Evolutionary conservation across 2,113 vertebrate species (phyloP).

Genomic region (Gambusia affinis): DNA sequence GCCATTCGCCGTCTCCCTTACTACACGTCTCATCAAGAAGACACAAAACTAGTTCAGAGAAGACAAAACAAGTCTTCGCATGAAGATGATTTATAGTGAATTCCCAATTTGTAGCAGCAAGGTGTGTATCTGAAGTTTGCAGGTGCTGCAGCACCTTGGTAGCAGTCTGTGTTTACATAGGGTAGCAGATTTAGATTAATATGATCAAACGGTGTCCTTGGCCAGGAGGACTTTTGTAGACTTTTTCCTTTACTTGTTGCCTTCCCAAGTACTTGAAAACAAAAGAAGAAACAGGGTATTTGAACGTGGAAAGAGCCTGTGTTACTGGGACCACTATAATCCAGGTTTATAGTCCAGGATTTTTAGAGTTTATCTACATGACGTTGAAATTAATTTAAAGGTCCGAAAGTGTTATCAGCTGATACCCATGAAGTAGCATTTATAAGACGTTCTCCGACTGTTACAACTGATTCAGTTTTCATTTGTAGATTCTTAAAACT

Average conservation of each 20-base stretch:
- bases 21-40: slow-evolving; percentile 15
- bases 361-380: background rate
- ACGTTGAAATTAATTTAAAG: background rate
- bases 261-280: slow-evolving; percentile 62
- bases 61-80: too few relatives aligned
- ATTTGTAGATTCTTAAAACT: background rate
- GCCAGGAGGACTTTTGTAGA: slow-evolving; percentile 5
- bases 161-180: slow-evolving; percentile 69
- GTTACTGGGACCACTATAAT: background rate
- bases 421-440: background rate
- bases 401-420: background rate
- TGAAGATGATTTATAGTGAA: background rate
- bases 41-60: background rate
- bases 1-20: background rate
- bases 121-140: slow-evolving; percentile 35
- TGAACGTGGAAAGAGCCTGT: slow-evolving; percentile 27
- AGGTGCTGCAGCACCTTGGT: slow-evolving; percentile 43
- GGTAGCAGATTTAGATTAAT: slow-evolving; percentile 55
- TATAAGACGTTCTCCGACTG: slow-evolving; percentile 5
- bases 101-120: slow-evolving; percentile 49
- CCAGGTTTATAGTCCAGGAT: background rate
- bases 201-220: background rate
- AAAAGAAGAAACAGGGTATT: slow-evolving; percentile 35
- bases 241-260: slow-evolving; percentile 26
- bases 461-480: background rate